Conservation (phyloP, 1,140 invertebrate genomes). For the Drosophila pachea region DNA sequence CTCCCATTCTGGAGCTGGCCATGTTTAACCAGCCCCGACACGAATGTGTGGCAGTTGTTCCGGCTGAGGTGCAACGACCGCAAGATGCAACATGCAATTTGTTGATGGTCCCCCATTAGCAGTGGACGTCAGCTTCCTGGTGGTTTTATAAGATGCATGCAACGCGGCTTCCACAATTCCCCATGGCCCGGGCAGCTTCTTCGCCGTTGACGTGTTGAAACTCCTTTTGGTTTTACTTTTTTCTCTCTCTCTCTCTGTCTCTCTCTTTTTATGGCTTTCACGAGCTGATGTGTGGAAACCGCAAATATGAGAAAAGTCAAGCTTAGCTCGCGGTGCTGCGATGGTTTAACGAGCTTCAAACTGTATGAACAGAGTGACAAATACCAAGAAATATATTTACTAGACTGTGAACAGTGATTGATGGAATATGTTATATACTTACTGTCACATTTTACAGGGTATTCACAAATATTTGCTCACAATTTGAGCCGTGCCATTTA, state of each 20-base stretch:
- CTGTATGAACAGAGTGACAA: too few relatives aligned
- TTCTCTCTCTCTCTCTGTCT: too few relatives aligned
- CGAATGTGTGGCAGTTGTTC: constrained; percentile 5
- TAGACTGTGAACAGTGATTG: too few relatives aligned
- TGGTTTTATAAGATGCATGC: constrained; percentile 13
- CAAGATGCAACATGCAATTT: neutral
- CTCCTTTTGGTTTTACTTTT: constrained; percentile 26
- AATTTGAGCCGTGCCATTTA: constrained; percentile 14
- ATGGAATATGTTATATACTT: too few relatives aligned
- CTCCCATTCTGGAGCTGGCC: constrained; percentile 8
- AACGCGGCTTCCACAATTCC: constrained; percentile 18
- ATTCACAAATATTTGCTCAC: constrained; percentile 5
- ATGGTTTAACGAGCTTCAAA: neutral
- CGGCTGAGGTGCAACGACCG: constrained; percentile 3
- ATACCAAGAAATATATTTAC: too few relatives aligned
- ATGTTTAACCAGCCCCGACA: neutral
- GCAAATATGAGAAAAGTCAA: neutral
- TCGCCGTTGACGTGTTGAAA: constrained; percentile 31
- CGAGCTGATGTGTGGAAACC: constrained; percentile 16
- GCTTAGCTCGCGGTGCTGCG: neutral
- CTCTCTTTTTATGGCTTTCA: constrained; percentile 49
- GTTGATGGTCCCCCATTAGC: constrained; percentile 43
- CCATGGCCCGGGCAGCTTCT: constrained; percentile 26
- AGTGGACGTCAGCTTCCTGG: constrained; percentile 33
- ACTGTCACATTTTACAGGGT: too few relatives aligned